Evolutionary conservation across 2,797 vertebrate species (phyloP), one percentile per base, ranked within the genome.

Genomic region (Anas flavirostris): DNA sequence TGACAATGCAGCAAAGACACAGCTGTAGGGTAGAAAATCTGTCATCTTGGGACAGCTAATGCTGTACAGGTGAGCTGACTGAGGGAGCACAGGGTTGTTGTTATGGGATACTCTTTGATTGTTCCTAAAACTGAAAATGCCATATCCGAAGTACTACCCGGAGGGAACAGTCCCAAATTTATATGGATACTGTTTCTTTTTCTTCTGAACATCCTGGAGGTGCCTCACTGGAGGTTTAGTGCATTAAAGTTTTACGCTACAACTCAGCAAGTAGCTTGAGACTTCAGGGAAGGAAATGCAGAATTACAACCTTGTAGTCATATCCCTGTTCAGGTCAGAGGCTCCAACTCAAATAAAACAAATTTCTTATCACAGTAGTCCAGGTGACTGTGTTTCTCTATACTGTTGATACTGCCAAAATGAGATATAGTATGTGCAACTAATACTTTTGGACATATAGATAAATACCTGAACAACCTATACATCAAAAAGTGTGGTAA

Each of bases 31-130:
- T 1, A 72, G 43, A 50, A 88, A 75, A 9, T 59, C 19, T 16
- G 26, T 17, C 31, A 35, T 43, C 19, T n/a, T 0, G 0, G 31
- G 17, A 17, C 0, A 1, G 8, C 56, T 52, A 6, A 13, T 80
- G 56, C 59, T 39, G 19, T 12, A 37, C 50, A 69, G 16, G 41
- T n/a, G 15, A 10, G 18, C 33, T 8, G 16, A 26, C 79, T 29
- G 55, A 85, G 29, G 33, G 17, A 90, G 43, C 1, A 1, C 0
- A 2, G 10, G 2, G 9, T 64, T 35, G n/a, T n/a, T 14, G 5
- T 12, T 28, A 70, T 0, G 0, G 19, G 21, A 63, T 55, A 46
- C 46, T 74, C 41, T 43, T 88, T 56, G 22, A 70, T 58, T 0
- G 0, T 25, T 46, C 76, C 69, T 72, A 63, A 72, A 88, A 62